These are phyloP conservation scores for Oreochromis mossambicus DNA, from an alignment of 2,797 vertebrate genomes.

Conservation along the genomic window DNA sequence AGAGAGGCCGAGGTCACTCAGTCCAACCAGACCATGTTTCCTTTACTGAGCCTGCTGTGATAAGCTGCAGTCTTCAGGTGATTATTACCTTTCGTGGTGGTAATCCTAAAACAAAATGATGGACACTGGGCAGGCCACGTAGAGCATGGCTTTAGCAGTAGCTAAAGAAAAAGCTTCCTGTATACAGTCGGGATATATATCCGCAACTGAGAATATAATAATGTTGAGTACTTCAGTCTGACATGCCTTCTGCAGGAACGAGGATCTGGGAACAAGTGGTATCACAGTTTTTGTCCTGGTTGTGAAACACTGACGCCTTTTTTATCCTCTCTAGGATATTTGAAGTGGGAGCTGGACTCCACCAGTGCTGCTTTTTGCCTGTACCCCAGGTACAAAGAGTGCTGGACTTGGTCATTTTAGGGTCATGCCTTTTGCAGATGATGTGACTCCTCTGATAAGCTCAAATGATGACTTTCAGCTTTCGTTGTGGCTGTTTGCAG, in stretches of 20 bases:
- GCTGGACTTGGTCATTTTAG: background rate
- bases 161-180: background rate
- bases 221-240: background rate
- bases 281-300: background rate
- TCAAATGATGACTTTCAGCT: background rate
- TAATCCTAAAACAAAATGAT: background rate
- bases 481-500: background rate
- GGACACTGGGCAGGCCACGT: background rate
- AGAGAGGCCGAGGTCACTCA: background rate
- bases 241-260: fast-evolving
- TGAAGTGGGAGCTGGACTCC: background rate
- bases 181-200: background rate
- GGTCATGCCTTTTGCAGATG: background rate
- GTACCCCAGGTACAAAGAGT: background rate
- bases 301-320: background rate
- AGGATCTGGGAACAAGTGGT: background rate
- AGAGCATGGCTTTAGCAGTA: background rate
- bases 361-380: background rate
- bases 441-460: background rate
- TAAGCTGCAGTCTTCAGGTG: background rate
- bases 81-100: fast-evolving
- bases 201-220: background rate
- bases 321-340: background rate
- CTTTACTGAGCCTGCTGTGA: background rate
- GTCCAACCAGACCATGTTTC: background rate